These are phyloP conservation scores for Syrmaticus mikado DNA, from an alignment of 2,113 vertebrate species.

Conservation along the genomic window DNA sequence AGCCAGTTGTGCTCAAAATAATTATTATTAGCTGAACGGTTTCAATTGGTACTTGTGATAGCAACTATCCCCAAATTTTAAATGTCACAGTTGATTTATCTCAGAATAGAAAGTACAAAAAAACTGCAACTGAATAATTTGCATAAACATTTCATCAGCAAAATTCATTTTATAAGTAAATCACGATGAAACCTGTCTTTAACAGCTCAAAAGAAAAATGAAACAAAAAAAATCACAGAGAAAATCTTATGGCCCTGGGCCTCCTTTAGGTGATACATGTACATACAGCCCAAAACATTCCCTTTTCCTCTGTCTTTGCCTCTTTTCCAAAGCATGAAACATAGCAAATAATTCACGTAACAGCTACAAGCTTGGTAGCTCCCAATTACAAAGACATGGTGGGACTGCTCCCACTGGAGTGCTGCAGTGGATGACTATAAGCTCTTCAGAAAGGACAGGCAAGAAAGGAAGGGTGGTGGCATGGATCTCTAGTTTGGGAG, in stretches of 20 bases:
- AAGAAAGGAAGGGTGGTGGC: no score
- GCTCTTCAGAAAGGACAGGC: neutral
- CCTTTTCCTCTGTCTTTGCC: fast-evolving
- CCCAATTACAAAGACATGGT: no score
- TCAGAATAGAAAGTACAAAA: neutral
- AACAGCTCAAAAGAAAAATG: neutral
- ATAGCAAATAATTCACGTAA: fast-evolving
- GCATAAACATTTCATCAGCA: neutral
- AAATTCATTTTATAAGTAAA: neutral
- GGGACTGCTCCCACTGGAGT: no score
- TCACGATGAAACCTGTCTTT: neutral
- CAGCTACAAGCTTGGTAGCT: neutral
- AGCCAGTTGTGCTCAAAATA: fast-evolving
- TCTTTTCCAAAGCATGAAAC: neutral
- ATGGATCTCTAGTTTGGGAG: no score
- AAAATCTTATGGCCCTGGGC: neutral
- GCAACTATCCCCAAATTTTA: neutral
- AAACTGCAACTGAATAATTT: neutral
- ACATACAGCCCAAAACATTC: neutral
- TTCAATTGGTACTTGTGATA: neutral
- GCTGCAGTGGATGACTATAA: no score
- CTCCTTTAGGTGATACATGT: neutral
- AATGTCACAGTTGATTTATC: neutral
- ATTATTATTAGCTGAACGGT: neutral
- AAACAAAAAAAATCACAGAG: neutral